Evolutionary conservation across 2,113 vertebrate genomes (phyloP).

Genomic region (Platycercus adscitus): DNA sequence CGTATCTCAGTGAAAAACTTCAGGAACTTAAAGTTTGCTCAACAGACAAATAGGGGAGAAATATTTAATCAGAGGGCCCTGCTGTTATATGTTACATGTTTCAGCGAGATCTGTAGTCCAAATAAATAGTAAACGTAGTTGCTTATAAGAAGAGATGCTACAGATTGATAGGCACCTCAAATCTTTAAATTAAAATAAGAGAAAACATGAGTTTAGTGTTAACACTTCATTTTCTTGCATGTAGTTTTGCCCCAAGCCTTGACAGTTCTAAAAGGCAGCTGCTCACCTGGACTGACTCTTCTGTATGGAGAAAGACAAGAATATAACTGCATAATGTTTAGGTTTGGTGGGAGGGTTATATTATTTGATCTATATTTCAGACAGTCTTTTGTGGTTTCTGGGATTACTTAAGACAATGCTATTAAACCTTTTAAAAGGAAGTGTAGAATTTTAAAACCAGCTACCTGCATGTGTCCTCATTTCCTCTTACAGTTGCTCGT

Average conservation of each 20-base stretch:
- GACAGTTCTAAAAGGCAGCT: not conserved
- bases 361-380: not conserved
- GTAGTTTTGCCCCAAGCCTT: not conserved
- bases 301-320: not conserved
- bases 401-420: not conserved
- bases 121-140: constrained; percentile 14
- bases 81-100: constrained; percentile 1
- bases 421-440: constrained; percentile 49
- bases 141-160: not conserved
- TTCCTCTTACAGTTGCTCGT: not conserved
- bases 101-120: constrained; percentile 8
- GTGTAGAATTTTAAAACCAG: not conserved
- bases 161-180: not conserved
- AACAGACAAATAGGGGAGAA: constrained; percentile 42
- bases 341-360: not conserved
- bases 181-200: not conserved
- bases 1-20: constrained; percentile 78
- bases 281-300: not conserved
- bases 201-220: not conserved
- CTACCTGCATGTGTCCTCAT: not conserved
- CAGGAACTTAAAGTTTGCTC: constrained; percentile 80
- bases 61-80: not conserved
- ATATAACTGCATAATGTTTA: not conserved
- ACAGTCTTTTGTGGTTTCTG: not conserved
- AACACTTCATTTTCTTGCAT: not conserved